These are phyloP conservation scores for Arctopsyche grandis DNA, from an alignment of 1,140 invertebrate species.

Conservation along the genomic window DNA sequence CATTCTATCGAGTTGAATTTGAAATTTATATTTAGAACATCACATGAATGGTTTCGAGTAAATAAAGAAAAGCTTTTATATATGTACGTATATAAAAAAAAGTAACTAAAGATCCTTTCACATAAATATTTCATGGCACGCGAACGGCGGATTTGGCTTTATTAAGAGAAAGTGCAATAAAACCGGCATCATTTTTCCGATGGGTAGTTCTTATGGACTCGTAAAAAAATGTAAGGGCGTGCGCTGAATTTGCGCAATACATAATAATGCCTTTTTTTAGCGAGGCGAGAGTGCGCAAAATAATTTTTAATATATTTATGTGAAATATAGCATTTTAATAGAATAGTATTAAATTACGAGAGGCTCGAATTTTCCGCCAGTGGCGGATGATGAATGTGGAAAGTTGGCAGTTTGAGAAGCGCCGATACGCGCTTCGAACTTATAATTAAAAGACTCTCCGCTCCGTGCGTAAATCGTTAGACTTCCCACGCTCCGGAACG, in stretches of 20 bases:
- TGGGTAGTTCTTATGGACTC: conserved; percentile 22
- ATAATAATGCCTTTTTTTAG: background rate
- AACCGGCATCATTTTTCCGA: conserved; percentile 22
- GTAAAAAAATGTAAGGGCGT: background rate
- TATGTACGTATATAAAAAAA: background rate
- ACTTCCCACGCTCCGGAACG: background rate
- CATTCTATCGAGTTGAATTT: too few relatives aligned
- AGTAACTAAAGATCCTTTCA: background rate
- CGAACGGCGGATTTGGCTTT: conserved; percentile 24
- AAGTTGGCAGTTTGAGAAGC: conserved; percentile 22
- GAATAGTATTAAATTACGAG: background rate
- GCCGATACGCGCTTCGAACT: conserved; percentile 10
- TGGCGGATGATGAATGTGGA: background rate
- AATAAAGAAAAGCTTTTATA: background rate
- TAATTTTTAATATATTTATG: too few relatives aligned
- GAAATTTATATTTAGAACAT: too few relatives aligned
- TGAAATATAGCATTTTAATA: background rate
- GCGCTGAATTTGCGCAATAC: background rate
- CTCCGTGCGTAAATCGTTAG: conserved; percentile 25
- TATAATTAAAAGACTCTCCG: conserved; percentile 26
- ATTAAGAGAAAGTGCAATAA: conserved; percentile 32
- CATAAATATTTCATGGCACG: conserved; percentile 32
- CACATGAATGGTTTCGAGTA: too few relatives aligned
- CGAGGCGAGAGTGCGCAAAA: too few relatives aligned
- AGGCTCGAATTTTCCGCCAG: background rate